Base-by-base conservation (phyloP, 2,797 vertebrate genomes). In the Tangara arthus region DNA sequence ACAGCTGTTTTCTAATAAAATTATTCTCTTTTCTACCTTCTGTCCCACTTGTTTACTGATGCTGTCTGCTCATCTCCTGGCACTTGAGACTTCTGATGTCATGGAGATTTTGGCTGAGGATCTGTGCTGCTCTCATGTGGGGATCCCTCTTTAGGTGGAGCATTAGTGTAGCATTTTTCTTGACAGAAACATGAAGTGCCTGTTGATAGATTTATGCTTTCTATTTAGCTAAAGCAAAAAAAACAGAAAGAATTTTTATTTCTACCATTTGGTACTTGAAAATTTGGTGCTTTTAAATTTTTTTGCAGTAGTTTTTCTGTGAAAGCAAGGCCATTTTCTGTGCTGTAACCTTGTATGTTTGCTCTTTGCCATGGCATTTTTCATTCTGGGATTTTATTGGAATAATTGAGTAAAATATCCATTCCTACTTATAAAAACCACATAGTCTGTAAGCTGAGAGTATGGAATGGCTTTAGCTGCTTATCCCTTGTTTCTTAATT, bases 271-370 rank as follows among this genome's bases (percentile, higher is more conserved):
- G 10, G 7, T 50, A 21, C 55, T 64, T 70, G 39, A 68, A 83
- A 81, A 55, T 52, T 3, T 15, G 0, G 0, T 26, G 16, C 10
- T 66, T 12, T 59, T 37, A 2, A 3, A 15, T 20, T 50, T 57
- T 44, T 87, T 78, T 71, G 5, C 30, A 66, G 23, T 12, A 41
- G 15, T 39, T 1, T 1, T 27, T 85, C 47, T 35, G 19, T 70
- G 21, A 60, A 88, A 71, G 32, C 28, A 39, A 60, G 13, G 13
- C 5, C 1, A 2, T 80, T 82, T 52, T 37, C 39, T 53, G 15
- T 46, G 27, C 30, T 37, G 11, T 32, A 42, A 10, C n/a, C 17
- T n/a, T 69, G 47, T 16, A 0, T 22, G 17, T 30, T 39, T 37
- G 15, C 8, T 64, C 35, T 89, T 78, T 41, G 30, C 66, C 1